Evolutionary conservation across 1,140 invertebrate species (phyloP), one percentile per base, ranked within the genome.

Genomic region (Hylyphantes graminicola): DNA sequence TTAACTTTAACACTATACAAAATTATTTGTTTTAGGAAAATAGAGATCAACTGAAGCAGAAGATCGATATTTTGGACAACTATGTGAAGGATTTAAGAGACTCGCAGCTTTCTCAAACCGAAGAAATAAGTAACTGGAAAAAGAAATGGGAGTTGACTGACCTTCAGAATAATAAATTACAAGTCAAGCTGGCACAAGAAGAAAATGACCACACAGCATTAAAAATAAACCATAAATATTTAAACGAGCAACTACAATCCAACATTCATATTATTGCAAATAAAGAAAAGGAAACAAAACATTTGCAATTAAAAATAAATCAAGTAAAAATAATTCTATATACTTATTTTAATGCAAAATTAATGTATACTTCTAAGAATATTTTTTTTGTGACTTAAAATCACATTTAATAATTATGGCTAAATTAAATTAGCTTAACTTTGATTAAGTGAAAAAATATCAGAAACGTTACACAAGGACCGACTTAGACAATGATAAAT

Each of bases 61-160:
- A 83, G 48, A 67, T 74, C 7, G 72, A 74, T 64, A 65, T 74
- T 17, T 15, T 83, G 12, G 72, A 74, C 13, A 73, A 55, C 12
- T 83, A 65, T 74, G 70, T 83, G 2, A 75, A 83, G 74, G 80
- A 83, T 57, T 51, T 83, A 19, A 83, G 51, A 51, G 59, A 73
- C 64, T 65, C 53, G 4, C 72, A 73, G 5, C 17, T 57, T 21
- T 65, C 50, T 50, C 64, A 67, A 21, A 19, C 2, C 15, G 59
- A 74, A 48, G 70, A 75, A 67, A 48, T 83, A 17, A 73, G 35
- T 12, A 55, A n/a, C 19, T 83, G 80, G 70, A 65, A 83, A 53
- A 83, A 65, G 21, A 83, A 75, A 57, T 83, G 61, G 48, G 53
- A 83, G 55, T 15, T 10, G 55, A 21, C 74, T 2, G 59, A 83